These are phyloP conservation scores for Pedicia rivosa DNA, from an alignment of 2,888 invertebrate species.

Conservation along the genomic window DNA sequence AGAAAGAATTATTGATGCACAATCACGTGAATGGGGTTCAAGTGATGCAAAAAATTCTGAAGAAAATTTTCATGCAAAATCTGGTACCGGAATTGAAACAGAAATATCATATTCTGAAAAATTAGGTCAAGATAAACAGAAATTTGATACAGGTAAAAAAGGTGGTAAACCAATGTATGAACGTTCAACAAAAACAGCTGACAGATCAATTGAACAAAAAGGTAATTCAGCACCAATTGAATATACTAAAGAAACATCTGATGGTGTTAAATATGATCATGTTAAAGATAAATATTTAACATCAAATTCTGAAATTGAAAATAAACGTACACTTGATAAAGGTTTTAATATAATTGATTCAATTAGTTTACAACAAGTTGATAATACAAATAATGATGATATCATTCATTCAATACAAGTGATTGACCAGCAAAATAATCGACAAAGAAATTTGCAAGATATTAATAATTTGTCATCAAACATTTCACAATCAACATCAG, in stretches of 20 bases:
- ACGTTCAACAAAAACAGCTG: slow-evolving; percentile 32
- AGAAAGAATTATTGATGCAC: slow-evolving; percentile 41
- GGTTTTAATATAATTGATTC: slow-evolving; percentile 6
- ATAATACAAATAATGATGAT: not conserved
- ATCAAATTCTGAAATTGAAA: slow-evolving; percentile 11
- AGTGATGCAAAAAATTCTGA: slow-evolving; percentile 32
- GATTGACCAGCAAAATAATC: slow-evolving; percentile 1
- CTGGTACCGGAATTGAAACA: slow-evolving; percentile 40
- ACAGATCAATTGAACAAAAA: slow-evolving; percentile 26
- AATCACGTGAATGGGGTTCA: slow-evolving; percentile 41
- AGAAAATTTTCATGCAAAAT: slow-evolving; percentile 36
- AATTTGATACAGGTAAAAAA: slow-evolving; percentile 39
- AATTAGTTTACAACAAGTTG: slow-evolving; percentile 4
- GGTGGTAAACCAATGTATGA: slow-evolving; percentile 31
- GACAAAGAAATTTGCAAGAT: slow-evolving; percentile 1
- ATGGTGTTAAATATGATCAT: slow-evolving; percentile 10
- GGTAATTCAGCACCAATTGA: slow-evolving; percentile 17
- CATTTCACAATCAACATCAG: too few relatives aligned
- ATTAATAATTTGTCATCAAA: not conserved
- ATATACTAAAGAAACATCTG: slow-evolving; percentile 9
- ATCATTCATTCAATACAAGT: slow-evolving; percentile 3
- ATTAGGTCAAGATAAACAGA: slow-evolving; percentile 36
- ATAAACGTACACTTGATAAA: slow-evolving; percentile 8
- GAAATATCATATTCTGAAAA: slow-evolving; percentile 37
- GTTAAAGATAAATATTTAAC: slow-evolving; percentile 11